Percentiles rank a stretch among this genome's conserved stretches.
Evolutionary conservation across 2,888 invertebrate species (phyloP).

Genomic region (Nephrocerus scutellatus): DNA sequence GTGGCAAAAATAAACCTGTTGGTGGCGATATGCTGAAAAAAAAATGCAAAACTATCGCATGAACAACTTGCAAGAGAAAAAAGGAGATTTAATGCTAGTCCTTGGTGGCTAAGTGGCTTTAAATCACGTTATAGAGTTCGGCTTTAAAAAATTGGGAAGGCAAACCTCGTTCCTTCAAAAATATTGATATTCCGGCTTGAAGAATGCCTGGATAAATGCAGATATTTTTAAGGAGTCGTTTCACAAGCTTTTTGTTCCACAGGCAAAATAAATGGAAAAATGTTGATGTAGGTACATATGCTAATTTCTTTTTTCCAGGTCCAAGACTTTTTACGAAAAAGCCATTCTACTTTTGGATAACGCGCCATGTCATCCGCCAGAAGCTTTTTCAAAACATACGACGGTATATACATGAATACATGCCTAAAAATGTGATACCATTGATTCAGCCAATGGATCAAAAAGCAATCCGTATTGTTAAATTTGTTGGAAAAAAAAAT

Average conservation of each 20-base stretch:
- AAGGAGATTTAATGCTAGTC: background rate
- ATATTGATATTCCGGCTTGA: constrained; percentile 4
- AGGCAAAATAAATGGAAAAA: too few relatives aligned
- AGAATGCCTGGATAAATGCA: constrained; percentile 8
- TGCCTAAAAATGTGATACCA: constrained; percentile 6
- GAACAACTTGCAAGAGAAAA: background rate
- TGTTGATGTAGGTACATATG: too few relatives aligned
- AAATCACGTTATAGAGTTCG: constrained; percentile 4
- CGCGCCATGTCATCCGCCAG: constrained; percentile 5
- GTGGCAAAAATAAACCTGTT: constrained; percentile 6
- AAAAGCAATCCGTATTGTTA: constrained; percentile 6
- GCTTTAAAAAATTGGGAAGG: constrained; percentile 5
- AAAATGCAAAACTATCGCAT: constrained; percentile 4
- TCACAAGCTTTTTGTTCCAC: constrained; percentile 5
- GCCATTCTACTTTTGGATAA: constrained; percentile 6
- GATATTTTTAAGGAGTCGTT: constrained; percentile 6
- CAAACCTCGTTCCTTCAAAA: constrained; percentile 6
- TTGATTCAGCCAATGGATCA: constrained; percentile 6
- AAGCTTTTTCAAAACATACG: too few relatives aligned
- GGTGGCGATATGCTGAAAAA: background rate
- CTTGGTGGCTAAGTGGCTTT: constrained; percentile 7
- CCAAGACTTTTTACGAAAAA: constrained; percentile 7
- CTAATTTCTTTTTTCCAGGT: constrained; percentile 1
- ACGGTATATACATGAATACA: too few relatives aligned
- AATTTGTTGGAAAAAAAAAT: constrained; percentile 9